These are phyloP conservation scores for Leptosomus discolor DNA, from an alignment of 2,113 vertebrate species.

Conservation along the genomic window DNA sequence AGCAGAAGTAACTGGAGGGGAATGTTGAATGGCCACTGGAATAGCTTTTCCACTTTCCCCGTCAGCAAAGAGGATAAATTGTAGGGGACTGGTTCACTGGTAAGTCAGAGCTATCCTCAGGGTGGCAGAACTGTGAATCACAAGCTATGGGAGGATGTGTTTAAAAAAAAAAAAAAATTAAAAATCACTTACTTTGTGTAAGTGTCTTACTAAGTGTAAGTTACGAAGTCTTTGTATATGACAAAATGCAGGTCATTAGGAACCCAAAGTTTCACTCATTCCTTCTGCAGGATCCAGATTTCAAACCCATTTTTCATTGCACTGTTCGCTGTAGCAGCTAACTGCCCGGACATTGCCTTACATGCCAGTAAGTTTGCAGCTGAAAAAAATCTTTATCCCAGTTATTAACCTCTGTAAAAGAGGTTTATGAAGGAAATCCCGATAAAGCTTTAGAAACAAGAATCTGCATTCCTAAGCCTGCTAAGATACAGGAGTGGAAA, in stretches of 20 bases:
- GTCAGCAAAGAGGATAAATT: background rate
- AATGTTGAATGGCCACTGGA: fast-evolving
- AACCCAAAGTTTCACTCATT: background rate
- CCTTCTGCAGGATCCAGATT: background rate
- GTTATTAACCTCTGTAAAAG: background rate
- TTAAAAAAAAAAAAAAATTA: background rate
- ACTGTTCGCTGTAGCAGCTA: background rate
- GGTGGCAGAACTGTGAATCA: background rate
- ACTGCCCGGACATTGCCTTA: background rate
- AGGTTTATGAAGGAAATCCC: constrained; percentile 8
- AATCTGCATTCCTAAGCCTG: background rate
- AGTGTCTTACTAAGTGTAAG: too few relatives aligned
- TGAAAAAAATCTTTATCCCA: background rate
- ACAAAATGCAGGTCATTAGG: background rate
- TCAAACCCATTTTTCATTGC: background rate
- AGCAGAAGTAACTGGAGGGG: background rate
- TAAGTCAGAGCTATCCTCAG: background rate
- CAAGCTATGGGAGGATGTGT: background rate
- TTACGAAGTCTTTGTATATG: background rate
- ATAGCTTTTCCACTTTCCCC: background rate
- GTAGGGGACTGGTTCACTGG: background rate
- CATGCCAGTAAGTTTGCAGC: background rate
- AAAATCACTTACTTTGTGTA: too few relatives aligned
- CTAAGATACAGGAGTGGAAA: background rate
- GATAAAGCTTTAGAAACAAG: background rate